Base-by-base conservation (phyloP, 2,888 invertebrate species). In the Xestia rhomboidea region DNA sequence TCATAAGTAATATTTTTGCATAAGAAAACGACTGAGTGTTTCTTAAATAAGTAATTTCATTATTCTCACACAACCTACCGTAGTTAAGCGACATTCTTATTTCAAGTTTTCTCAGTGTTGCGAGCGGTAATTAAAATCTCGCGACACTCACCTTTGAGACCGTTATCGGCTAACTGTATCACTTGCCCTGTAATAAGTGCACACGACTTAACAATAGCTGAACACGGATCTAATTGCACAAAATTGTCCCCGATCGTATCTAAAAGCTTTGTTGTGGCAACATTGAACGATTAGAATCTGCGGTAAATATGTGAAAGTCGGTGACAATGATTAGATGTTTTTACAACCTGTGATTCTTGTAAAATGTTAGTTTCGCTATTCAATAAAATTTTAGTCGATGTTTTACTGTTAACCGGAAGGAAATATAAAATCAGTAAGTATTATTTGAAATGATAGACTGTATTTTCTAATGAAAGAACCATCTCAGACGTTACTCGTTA, bases 191-290 rank as follows among this genome's bases (percentile, higher is more conserved):
- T 84, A 81, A 87, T 77, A 64, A 77, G 80, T 63, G 82, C 75
- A 73, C 74, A 63, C 62, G 66, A 79, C 62, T 68, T 68, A 80
- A 89, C 89, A 90, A 89, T 89, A 63, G 81, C 67, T 75, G 82
- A 73, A 79, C 68, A 77, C 68, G 76, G 73, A 78, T 82, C 75
- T 89, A 89, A 89, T 89, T 89, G 86, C 82, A 84, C 82, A 79
- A 90, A 89, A 88, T 87, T 81, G 81, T 88, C 74, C 76, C 68
- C 77, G 89, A 89, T 90, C 60, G 68, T 89, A 90, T 89, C 90
- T 66, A 27, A 30, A 68, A 27, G 81, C 83, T 85, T 87, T 87
- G 85, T 90, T 87, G 87, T 81, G 77, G 79, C 77, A 81, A 84
- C 78, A 84, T 68, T 76, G 62, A 51, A 68, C 86, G 86, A 86